A percentile compares a stretch with the other conserved stretches of the same genome.
phyloP scores from a whole-genome alignment of 2,797 vertebrate genomes.

The Alcedo quadribrachys region DNA sequence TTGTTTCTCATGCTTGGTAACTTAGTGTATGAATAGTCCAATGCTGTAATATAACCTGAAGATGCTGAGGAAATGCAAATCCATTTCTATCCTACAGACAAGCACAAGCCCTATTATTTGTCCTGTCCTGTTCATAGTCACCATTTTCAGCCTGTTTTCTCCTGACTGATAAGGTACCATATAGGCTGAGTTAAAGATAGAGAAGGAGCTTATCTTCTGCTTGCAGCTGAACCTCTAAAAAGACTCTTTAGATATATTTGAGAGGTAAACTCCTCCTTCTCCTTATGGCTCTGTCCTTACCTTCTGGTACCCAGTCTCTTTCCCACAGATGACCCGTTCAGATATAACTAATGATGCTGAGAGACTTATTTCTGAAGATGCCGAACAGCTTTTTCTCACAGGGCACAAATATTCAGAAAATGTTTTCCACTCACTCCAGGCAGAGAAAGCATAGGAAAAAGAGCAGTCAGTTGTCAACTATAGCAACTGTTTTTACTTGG shows the following conservation, averaged over 20 bases:
- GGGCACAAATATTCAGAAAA: not conserved
- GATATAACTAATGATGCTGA: not conserved
- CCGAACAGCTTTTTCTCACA: not conserved
- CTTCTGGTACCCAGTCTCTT: not conserved
- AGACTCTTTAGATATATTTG: not conserved
- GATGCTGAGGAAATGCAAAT: not conserved
- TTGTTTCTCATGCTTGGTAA: not conserved
- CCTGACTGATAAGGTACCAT: not conserved
- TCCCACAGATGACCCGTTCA: conserved; percentile 4
- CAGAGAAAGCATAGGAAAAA: not conserved
- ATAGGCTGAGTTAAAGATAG: not conserved
- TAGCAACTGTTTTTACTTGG: not conserved
- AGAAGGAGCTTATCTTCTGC: not conserved
- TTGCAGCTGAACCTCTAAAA: not conserved
- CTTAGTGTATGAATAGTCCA: not conserved
- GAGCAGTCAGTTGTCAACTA: not conserved
- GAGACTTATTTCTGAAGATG: conserved; percentile 11
- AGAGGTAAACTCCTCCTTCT: not conserved
- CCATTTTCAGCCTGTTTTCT: not conserved
- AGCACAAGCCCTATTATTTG: not conserved
- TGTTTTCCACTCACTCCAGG: not conserved
- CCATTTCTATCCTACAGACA: not conserved
- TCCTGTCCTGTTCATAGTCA: not conserved
- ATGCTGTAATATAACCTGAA: not conserved
- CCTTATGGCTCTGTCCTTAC: not conserved